phyloP scores from a whole-genome alignment of 1,140 invertebrate species.

The Nasonia vitripennis region DNA sequence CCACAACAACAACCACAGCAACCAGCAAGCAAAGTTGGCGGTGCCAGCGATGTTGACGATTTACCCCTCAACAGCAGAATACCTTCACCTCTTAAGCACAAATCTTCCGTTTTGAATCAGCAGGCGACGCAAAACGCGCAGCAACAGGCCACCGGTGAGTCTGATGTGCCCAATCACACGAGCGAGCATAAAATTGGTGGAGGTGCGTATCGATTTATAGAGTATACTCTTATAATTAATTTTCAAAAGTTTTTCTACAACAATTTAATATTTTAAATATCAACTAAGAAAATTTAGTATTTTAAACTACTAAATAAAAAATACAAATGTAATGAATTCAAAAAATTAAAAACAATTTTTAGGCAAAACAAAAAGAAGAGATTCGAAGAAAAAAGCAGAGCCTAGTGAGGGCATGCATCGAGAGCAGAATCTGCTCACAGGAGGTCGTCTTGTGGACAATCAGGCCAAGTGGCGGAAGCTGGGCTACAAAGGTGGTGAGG shows the following conservation, averaged over 20 bases:
- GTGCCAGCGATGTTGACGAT: slow-evolving; percentile 71
- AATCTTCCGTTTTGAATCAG: slow-evolving; percentile 66
- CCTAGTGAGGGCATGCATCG: slow-evolving; percentile 71
- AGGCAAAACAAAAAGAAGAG: slow-evolving; percentile 76
- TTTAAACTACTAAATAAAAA: not conserved
- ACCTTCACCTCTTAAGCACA: slow-evolving; percentile 72
- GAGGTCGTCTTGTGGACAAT: slow-evolving; percentile 72
- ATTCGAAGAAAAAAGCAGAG: slow-evolving; percentile 75
- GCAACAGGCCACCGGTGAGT: slow-evolving; percentile 64
- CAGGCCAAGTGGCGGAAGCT: slow-evolving; percentile 72
- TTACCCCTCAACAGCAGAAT: slow-evolving; percentile 73
- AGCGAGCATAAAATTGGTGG: slow-evolving; percentile 74
- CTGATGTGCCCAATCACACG: slow-evolving; percentile 69
- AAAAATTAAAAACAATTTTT: slow-evolving; percentile 43
- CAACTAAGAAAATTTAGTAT: not conserved
- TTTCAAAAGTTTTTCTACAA: not conserved
- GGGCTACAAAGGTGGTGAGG: slow-evolving; percentile 68
- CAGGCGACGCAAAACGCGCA: slow-evolving; percentile 61
- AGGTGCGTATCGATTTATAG: slow-evolving; percentile 60
- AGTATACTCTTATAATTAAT: slow-evolving; percentile 1
- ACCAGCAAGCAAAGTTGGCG: slow-evolving; percentile 65
- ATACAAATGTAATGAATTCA: slow-evolving; percentile 28
- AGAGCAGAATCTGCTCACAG: slow-evolving; percentile 72
- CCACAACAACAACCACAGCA: slow-evolving; percentile 52
- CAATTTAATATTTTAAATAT: not conserved